These are phyloP conservation scores for Gastrophryne carolinensis DNA, from an alignment of 2,797 vertebrate species.

Conservation along the genomic window DNA sequence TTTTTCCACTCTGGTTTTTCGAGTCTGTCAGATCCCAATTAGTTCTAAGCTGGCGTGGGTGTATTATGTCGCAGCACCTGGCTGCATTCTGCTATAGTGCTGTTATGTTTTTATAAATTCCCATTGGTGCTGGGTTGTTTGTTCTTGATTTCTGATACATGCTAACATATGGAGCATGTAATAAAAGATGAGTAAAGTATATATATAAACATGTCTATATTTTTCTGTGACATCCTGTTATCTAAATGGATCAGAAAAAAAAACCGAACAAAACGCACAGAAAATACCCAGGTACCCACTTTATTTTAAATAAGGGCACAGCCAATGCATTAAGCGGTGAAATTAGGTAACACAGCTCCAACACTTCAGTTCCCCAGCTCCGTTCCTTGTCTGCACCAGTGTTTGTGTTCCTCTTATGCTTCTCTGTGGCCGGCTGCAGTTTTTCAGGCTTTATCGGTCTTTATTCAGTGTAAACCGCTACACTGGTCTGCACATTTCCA, in stretches of 20 bases:
- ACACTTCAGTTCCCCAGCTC: not conserved
- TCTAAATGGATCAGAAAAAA: no score
- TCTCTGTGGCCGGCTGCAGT: not conserved
- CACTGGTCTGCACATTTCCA: not conserved
- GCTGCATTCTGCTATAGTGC: slow-evolving; percentile 16
- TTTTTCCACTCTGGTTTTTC: not conserved
- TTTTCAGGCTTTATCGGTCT: not conserved
- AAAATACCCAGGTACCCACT: no score
- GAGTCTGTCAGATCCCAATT: slow-evolving; percentile 31
- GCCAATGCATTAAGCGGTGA: not conserved
- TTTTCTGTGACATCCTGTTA: no score
- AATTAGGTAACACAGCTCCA: not conserved
- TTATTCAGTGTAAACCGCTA: not conserved
- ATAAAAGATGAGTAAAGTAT: no score
- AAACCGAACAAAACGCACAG: not conserved
- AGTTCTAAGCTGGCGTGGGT: slow-evolving; percentile 32
- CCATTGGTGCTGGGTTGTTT: not conserved
- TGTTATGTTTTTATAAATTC: not conserved
- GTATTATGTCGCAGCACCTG: slow-evolving; percentile 29
- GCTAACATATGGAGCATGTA: no score
- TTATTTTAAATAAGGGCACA: no score
- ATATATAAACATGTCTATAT: no score
- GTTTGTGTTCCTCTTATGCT: not conserved
- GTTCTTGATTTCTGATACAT: not conserved
- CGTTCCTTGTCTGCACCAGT: not conserved